Base-by-base conservation (phyloP, 2,797 vertebrate species). In the Enteromius thamalakanensis region DNA sequence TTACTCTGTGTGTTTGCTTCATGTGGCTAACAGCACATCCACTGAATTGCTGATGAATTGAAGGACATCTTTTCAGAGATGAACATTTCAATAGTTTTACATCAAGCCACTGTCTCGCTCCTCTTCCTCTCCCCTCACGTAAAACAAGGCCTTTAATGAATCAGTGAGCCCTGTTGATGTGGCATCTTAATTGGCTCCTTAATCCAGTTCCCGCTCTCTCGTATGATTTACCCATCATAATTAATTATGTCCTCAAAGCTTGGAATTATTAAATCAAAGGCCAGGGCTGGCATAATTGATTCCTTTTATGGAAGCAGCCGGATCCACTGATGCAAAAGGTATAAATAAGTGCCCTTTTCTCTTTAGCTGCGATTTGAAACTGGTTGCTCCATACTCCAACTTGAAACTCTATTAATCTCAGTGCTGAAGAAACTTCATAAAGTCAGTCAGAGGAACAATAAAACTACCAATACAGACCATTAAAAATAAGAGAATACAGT, bases 161-260 rank as follows among this genome's bases (percentile, higher is more conserved):
- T 70, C 15, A 49, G 65, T n/a, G 90, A 93, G 91, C 91, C 89
- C 88, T 85, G 88, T 91, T 93, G 93, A 93, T 93, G 89, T 90
- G 91, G 91, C 90, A 89, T 88, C 91, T 91, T 93, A 93, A 92
- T 91, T 94, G 92, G 72, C 62, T 77, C 64, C 64, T 83, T 58
- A 87, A 88, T 89, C 90, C 86, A 86, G 84, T 75, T 74, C 91
- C 90, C 83, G 87, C 89, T 87, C 87, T 91, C 83, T 88, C 90
- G 92, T 91, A 94, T 93, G 90, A 94, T 93, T 92, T 91, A 93
- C 91, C 89, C 87, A 91, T 88, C 87, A 91, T 93, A 93, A 93
- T 93, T 93, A 93, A 93, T 93, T 92, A 91, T 90, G 87, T 87
- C 90, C 92, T 92, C 89, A 86, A 84, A 86, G 90, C 86, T 89